Evolutionary conservation across 2,113 vertebrate species (phyloP).

Genomic region (Microcebus griseorufus): DNA sequence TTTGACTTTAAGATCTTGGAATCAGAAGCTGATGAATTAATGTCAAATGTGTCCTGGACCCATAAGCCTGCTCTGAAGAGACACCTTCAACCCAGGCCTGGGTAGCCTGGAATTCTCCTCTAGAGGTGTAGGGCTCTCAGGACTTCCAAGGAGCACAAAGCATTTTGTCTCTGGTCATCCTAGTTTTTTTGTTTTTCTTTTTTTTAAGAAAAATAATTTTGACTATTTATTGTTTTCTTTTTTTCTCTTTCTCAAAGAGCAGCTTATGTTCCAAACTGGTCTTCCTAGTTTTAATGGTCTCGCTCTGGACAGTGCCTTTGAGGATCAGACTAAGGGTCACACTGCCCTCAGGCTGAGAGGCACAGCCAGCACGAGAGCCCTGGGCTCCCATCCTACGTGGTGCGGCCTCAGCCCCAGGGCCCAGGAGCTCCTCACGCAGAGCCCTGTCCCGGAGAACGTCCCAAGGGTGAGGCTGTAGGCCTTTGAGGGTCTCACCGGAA

Average conservation of each 20-base stretch:
- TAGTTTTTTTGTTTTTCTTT: neutral
- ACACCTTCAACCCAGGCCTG: neutral
- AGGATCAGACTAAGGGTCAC: neutral
- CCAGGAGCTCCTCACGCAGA: neutral
- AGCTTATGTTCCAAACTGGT: too few species aligned
- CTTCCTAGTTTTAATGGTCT: neutral
- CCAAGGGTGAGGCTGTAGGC: neutral
- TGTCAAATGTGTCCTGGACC: neutral
- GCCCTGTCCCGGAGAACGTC: neutral
- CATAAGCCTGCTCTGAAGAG: neutral
- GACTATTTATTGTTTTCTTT: too few species aligned
- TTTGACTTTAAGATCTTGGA: neutral
- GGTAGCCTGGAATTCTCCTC: neutral
- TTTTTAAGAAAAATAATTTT: too few species aligned
- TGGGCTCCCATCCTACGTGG: neutral
- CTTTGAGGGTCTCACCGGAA: neutral
- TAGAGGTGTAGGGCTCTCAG: neutral
- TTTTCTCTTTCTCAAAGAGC: too few species aligned
- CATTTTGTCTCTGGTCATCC: neutral
- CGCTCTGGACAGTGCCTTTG: neutral
- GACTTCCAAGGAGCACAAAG: neutral
- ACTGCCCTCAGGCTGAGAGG: neutral
- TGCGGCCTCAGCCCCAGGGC: neutral
- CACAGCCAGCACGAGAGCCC: neutral
- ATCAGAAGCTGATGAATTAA: neutral